These are phyloP conservation scores for Stratiolaelaps scimitus DNA, from an alignment of 1,140 invertebrate species.

Conservation along the genomic window DNA sequence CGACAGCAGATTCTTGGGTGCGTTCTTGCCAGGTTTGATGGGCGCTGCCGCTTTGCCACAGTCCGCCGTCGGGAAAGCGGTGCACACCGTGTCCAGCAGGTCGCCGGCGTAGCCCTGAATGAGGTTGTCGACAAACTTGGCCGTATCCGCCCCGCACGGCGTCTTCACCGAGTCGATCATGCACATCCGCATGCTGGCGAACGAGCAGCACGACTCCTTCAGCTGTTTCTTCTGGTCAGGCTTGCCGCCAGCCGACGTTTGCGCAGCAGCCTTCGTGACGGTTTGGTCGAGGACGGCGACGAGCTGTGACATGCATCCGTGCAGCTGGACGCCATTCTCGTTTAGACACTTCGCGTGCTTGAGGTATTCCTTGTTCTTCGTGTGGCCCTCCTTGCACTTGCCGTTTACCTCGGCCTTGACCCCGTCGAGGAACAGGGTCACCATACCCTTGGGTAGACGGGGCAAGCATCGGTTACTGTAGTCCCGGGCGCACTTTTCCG, in stretches of 20 bases:
- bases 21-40: background rate
- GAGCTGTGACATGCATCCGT: slow-evolving; percentile 20
- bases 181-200: slow-evolving; percentile 5
- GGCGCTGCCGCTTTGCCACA: background rate
- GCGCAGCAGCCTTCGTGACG: background rate
- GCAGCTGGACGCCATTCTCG: background rate
- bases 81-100: slow-evolving; percentile 10
- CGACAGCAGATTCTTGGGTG: slow-evolving; percentile 6
- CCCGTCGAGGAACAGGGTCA: slow-evolving; percentile 24
- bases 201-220: slow-evolving; percentile 19
- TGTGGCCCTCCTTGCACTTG: slow-evolving; percentile 22
- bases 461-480: slow-evolving; percentile 20
- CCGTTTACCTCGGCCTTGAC: slow-evolving; percentile 19
- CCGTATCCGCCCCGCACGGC: slow-evolving; percentile 8
- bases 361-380: slow-evolving; percentile 25
- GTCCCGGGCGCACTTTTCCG: slow-evolving; percentile 24
- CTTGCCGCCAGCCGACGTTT: background rate
- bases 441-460: slow-evolving; percentile 25
- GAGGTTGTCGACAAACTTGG: slow-evolving; percentile 9
- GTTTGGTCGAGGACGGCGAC: slow-evolving; percentile 24
- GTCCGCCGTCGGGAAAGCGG: slow-evolving; percentile 3
- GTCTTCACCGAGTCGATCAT: slow-evolving; percentile 17
- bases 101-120: slow-evolving; percentile 22
- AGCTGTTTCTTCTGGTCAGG: slow-evolving; percentile 21
- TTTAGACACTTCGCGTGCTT: slow-evolving; percentile 21